These are phyloP conservation scores for Xestia c-nigrum DNA, from an alignment of 2,888 invertebrate genomes.

Conservation along the genomic window DNA sequence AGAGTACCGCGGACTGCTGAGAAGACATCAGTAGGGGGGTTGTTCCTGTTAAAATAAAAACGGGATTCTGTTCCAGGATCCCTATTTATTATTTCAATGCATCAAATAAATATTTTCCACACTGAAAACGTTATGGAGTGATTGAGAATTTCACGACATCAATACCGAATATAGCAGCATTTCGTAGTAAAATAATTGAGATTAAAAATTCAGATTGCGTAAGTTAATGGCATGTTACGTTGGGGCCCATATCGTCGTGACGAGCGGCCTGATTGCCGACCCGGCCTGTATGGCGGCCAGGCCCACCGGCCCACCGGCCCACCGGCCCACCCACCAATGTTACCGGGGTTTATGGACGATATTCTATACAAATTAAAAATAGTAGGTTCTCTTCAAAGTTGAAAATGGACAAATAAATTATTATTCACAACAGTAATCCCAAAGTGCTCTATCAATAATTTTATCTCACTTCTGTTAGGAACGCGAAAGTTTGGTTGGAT, in stretches of 20 bases:
- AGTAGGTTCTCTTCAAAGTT: neutral
- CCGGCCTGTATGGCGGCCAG: constrained; percentile 26
- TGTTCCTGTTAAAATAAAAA: neutral
- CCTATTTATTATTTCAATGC: neutral
- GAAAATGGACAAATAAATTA: neutral
- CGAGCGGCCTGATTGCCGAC: constrained; percentile 17
- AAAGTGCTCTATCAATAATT: neutral
- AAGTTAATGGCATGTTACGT: constrained; percentile 18
- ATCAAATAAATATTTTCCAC: neutral
- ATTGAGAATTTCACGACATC: neutral
- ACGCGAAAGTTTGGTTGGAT: neutral
- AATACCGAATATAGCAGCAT: neutral
- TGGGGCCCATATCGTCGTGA: constrained; percentile 14
- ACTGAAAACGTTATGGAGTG: neutral
- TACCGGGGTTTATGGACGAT: constrained; percentile 8
- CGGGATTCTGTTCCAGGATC: neutral
- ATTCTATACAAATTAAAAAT: constrained; percentile 29
- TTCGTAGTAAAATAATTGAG: constrained; percentile 17
- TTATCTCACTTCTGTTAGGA: neutral
- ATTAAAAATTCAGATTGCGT: constrained; percentile 30
- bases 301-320: neutral
- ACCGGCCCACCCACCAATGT: constrained; percentile 9
- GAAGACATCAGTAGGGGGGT: too few relatives aligned
- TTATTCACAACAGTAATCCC: neutral
- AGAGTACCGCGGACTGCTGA: neutral